Evolutionary conservation across 1,140 invertebrate genomes (phyloP), one percentile per base, ranked within the genome.

Genomic region (Cyrtorhinus lividipennis): DNA sequence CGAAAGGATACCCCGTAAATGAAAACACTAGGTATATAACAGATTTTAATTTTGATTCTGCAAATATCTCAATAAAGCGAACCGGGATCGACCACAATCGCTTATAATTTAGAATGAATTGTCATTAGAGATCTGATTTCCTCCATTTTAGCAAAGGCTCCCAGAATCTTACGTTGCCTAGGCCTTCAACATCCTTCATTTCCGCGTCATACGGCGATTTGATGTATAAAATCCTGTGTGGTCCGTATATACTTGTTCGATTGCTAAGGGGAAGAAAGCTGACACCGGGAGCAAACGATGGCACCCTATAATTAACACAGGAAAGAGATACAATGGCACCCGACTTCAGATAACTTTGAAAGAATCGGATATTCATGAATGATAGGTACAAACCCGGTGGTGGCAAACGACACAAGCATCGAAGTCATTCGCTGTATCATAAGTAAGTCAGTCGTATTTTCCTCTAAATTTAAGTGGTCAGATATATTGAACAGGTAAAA

Each of bases 371-470:
- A 38, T 8, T 15, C 15, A 38, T 38, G 5, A 38, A 8, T 38
- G 15, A 15, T 5, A 5, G 15, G 15, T 38, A 38, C 24, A 30
- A 24, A 62, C 61, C 61, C 53, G 56, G 61, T 56, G 10, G 24
- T 27, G 2, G 61, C 46, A 27, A 62, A 62, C 1, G 1, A 15
- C 26, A 18, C n/a, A 1, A 57, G 15, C 61, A 62, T 62, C 15
- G 26, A 15, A 12, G 61, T 62, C 46, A 62, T 56, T 2, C 24
- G 22, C 20, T 62, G 45, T 15, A 62, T 62, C 61, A 62, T 62
- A 24, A 56, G 22, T 2, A 57, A 8, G 5, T 53, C 61, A n/a
- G 13, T 20, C 15, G 22, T 1, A 62, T 56, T 53, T 25, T 56
- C 27, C 45, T 62, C 61, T 20, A 62, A 18, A 22, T 22, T 18